These are phyloP conservation scores for Heliangelus exortis DNA, from an alignment of 2,797 vertebrate genomes.

Conservation along the genomic window DNA sequence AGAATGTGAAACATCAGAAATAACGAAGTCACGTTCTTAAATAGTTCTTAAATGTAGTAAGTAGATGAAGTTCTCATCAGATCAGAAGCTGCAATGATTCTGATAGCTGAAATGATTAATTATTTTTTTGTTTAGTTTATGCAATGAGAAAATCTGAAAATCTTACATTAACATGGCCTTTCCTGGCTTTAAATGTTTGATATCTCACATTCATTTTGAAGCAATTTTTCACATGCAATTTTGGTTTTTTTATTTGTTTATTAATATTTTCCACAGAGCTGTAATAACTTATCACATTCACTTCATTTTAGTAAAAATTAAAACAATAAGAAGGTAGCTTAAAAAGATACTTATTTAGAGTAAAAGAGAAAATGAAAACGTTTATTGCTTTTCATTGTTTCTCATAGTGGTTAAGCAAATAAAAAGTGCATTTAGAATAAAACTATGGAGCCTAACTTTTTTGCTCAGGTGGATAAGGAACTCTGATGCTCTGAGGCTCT, in stretches of 20 bases:
- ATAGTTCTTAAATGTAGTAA: background rate
- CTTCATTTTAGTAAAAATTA: background rate
- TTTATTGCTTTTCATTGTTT: background rate
- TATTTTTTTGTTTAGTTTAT: background rate
- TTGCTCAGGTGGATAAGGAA: background rate
- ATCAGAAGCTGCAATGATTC: background rate
- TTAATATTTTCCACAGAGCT: background rate
- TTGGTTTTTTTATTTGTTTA: background rate
- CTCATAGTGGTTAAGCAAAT: background rate
- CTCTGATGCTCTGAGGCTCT: background rate
- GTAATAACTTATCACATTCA: background rate
- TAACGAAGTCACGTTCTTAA: background rate
- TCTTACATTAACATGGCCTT: background rate
- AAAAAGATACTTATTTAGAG: background rate
- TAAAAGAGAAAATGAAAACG: background rate
- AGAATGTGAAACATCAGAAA: background rate
- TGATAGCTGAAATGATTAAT: background rate
- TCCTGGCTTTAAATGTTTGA: background rate
- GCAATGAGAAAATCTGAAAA: background rate
- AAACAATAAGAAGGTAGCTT: background rate
- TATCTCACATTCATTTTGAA: background rate
- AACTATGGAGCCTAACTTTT: background rate
- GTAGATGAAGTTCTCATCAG: background rate
- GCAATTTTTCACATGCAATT: background rate
- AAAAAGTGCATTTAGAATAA: background rate